A percentile compares a stretch with the other conserved stretches of the same genome.
These are phyloP conservation scores for Paracentrotus lividus DNA, from an alignment of 53 echinoderm and acorn worm species.

Conservation along the genomic window DNA sequence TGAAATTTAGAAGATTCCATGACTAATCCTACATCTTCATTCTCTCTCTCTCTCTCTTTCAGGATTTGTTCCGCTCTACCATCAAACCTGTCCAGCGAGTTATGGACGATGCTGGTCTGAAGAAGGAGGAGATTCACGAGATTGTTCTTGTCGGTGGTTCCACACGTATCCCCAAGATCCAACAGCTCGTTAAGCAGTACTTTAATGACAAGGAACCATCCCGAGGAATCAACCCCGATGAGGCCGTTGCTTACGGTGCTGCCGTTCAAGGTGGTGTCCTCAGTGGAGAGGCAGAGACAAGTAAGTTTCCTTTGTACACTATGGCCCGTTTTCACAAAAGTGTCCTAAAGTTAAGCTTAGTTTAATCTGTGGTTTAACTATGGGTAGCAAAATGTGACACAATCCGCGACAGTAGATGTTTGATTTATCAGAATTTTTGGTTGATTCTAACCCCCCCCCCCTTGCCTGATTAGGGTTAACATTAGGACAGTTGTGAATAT, in stretches of 20 bases:
- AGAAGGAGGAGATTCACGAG: slow-evolving; percentile 88
- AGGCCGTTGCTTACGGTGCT: slow-evolving; percentile 98
- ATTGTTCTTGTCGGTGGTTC: slow-evolving; percentile 99
- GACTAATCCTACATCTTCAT: not conserved
- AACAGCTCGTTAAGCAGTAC: slow-evolving; percentile 87
- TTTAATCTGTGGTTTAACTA: no score
- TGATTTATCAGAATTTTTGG: no score
- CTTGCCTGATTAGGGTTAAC: no score
- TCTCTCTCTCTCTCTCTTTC: not conserved
- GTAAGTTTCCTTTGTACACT: slow-evolving; percentile 60
- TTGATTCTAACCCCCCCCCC: no score
- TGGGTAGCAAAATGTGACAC: no score
- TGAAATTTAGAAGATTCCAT: not conserved
- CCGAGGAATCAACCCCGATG: slow-evolving; percentile 99
- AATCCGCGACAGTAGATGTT: no score
- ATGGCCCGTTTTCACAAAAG: not conserved
- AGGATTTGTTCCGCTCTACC: slow-evolving; percentile 97
- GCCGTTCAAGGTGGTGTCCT: slow-evolving; percentile 98
- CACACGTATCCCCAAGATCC: slow-evolving; percentile 98
- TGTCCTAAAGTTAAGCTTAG: no score
- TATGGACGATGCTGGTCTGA: slow-evolving; percentile 87
- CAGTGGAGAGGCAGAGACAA: slow-evolving; percentile 94
- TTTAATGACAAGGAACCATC: slow-evolving; percentile 97
- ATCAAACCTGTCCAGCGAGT: slow-evolving; percentile 91
- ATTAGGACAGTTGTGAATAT: no score